Evolutionary conservation across 1,140 invertebrate genomes (phyloP), one percentile per base, ranked within the genome.

Genomic region (Tribolium madens): DNA sequence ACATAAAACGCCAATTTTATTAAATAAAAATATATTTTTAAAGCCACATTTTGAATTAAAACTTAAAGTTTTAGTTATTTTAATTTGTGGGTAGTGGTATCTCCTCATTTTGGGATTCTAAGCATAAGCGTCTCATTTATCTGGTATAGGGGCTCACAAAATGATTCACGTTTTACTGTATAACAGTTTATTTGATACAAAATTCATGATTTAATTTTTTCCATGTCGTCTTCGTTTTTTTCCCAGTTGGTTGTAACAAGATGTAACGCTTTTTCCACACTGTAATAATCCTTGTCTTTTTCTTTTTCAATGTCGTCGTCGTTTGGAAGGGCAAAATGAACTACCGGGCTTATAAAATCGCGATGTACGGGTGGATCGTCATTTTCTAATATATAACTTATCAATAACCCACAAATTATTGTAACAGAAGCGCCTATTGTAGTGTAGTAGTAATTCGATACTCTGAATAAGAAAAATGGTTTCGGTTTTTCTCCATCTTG

Each of bases 401-500:
- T 79, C 9, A 82, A 10, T 7, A 84, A 64, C 15, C 83, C 84
- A 12, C 82, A 64, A 10, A 81, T 46, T 14, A 85, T 79, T 4
- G 78, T 78, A 10, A 80, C 77, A 3, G 75, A n/a, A 10, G 80
- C 33, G 15, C 83, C 83, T 12, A 84, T 69, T 2, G 82, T 48
- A 1, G 83, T 83, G 57, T 84, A 84, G 73, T 84, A 85, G 52
- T 84, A 85, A 64, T 80, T 83, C 3, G 82, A 81, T 0, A 85
- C 73, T 60, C 76, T 75, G 53, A 83, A 85, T 2, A 82, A 47
- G 50, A 80, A 73, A 18, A 78, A 78, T 10, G 79, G 76, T 36
- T 80, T 69, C 14, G 12, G n/a, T 12, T 64, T 64, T 64, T 64
- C 57, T 12, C 9, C 5, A n/a, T 36, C 12, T 13, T 33, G 26